Evolutionary conservation across 2,888 invertebrate genomes (phyloP).

Genomic region (Megastigmus dorsalis): DNA sequence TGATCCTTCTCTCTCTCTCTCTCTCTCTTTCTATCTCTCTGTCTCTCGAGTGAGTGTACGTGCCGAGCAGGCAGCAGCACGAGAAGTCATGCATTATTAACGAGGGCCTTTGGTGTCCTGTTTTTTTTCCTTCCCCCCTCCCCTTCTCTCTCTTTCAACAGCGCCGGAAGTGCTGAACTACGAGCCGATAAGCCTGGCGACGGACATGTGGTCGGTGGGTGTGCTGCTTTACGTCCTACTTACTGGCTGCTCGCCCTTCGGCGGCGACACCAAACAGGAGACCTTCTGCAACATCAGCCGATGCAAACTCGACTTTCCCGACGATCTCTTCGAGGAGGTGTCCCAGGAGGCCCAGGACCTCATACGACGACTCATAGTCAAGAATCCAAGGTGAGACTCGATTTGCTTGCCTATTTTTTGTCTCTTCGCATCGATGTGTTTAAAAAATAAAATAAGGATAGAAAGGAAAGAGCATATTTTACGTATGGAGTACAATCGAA

Average conservation of each 20-base stretch:
- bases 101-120: constrained; percentile 31
- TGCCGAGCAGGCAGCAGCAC: not conserved
- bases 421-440: not conserved
- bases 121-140: too few species aligned
- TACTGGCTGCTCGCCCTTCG: constrained; percentile 96
- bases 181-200: constrained; percentile 93
- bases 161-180: constrained; percentile 96
- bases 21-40: not conserved
- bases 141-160: too few species aligned
- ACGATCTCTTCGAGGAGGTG: constrained; percentile 92
- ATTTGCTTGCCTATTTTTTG: not conserved
- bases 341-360: constrained; percentile 93
- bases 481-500: not conserved
- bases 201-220: constrained; percentile 98
- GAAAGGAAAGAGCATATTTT: not conserved
- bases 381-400: constrained; percentile 87
- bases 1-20: not conserved
- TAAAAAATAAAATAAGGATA: not conserved
- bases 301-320: constrained; percentile 94
- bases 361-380: constrained; percentile 91
- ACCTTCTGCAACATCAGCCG: constrained; percentile 98
- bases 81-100: constrained; percentile 48
- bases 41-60: not conserved
- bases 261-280: constrained; percentile 96
- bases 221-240: constrained; percentile 95